phyloP scores from a whole-genome alignment of 2,797 vertebrate genomes.

The Alouatta caraya region DNA sequence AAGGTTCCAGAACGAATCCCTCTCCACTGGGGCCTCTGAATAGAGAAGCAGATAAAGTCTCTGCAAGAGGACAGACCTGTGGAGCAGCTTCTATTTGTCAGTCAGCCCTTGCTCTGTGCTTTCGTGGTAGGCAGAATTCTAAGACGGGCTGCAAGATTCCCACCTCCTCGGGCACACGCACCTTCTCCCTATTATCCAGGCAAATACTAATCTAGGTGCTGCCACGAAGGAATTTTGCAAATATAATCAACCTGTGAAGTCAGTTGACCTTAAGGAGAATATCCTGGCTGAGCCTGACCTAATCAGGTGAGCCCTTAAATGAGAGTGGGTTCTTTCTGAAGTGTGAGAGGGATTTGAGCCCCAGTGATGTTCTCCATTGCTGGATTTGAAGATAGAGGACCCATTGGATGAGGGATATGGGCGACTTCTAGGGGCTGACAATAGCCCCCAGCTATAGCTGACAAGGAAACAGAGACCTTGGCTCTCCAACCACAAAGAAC shows the following conservation, averaged over 20 bases:
- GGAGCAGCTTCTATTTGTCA: background rate
- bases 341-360: background rate
- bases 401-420: background rate
- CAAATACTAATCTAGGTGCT: background rate
- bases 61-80: background rate
- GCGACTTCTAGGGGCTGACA: background rate
- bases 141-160: too few relatives aligned
- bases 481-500: background rate
- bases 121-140: background rate
- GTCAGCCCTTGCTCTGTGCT: background rate
- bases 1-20: background rate
- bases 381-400: background rate
- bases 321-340: background rate
- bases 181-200: background rate
- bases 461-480: background rate
- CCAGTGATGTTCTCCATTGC: background rate
- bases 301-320: background rate
- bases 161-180: too few relatives aligned
- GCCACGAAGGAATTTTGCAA: background rate
- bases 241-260: background rate
- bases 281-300: background rate
- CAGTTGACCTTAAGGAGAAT: background rate
- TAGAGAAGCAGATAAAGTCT: background rate
- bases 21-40: background rate
- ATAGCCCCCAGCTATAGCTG: background rate